These are phyloP conservation scores for Micrasema longulum DNA, from an alignment of 1,140 invertebrate species.

Conservation along the genomic window DNA sequence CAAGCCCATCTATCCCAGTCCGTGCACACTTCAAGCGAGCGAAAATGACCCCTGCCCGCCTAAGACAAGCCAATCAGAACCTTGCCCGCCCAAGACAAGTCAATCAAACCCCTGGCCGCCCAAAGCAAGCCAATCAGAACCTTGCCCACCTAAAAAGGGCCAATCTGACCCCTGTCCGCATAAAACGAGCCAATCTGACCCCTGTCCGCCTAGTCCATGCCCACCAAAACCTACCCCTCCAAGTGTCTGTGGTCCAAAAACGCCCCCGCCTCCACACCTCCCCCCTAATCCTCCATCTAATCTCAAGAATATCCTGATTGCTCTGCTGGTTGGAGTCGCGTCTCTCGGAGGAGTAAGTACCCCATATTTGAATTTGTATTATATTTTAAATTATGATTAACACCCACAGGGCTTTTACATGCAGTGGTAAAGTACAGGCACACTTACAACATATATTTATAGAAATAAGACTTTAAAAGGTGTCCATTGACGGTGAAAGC, in stretches of 20 bases:
- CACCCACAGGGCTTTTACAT: too few species aligned
- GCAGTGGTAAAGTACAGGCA: too few species aligned
- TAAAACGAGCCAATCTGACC: neutral
- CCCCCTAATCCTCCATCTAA: neutral
- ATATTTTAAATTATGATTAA: too few species aligned
- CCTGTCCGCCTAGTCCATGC: neutral
- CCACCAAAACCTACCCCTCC: neutral
- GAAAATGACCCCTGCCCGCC: too few species aligned
- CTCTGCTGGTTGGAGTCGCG: constrained; percentile 30
- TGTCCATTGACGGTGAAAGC: too few species aligned
- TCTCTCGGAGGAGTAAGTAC: constrained; percentile 45
- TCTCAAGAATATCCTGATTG: constrained; percentile 37
- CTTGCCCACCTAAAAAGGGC: neutral
- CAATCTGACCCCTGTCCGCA: too few species aligned
- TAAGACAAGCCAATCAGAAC: neutral
- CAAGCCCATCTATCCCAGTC: too few species aligned
- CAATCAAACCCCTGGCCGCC: too few species aligned
- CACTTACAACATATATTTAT: too few species aligned
- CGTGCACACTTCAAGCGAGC: neutral
- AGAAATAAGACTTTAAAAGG: too few species aligned
- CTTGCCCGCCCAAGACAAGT: too few species aligned
- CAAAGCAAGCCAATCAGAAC: neutral
- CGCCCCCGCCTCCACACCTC: constrained; percentile 6
- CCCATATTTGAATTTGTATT: too few species aligned
- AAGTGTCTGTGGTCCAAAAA: neutral